Percentiles rank a stretch among this genome's conserved stretches.
These are phyloP conservation scores for Sandelia bainsii DNA, from an alignment of 2,797 vertebrate species.

Conservation along the genomic window DNA sequence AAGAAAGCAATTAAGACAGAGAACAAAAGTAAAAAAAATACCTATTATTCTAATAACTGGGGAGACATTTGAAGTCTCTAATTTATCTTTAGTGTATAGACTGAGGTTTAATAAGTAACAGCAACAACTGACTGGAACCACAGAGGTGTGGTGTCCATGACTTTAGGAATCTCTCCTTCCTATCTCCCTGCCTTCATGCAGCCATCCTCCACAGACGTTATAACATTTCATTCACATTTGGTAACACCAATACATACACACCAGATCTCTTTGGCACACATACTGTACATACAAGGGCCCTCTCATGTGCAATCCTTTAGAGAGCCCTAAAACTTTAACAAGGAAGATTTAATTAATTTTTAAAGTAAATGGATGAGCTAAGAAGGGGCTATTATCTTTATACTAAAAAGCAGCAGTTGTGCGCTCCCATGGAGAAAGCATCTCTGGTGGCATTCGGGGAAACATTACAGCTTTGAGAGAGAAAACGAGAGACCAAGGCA, in stretches of 20 bases:
- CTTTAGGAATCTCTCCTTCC: slow-evolving; percentile 11
- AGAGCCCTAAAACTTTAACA: slow-evolving; percentile 68
- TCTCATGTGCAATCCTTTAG: slow-evolving; percentile 39
- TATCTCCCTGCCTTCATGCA: slow-evolving; percentile 4
- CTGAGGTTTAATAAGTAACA: slow-evolving; percentile 15
- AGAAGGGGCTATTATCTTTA: slow-evolving; percentile 67
- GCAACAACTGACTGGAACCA: slow-evolving; percentile 2
- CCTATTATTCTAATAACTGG: slow-evolving; percentile 7
- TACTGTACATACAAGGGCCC: slow-evolving; percentile 11
- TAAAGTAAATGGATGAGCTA: slow-evolving; percentile 71
- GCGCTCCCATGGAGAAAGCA: slow-evolving; percentile 51
- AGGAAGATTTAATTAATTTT: slow-evolving; percentile 78
- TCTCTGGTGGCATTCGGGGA: slow-evolving; percentile 54
- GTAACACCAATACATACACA: slow-evolving; percentile 35
- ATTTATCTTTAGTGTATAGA: slow-evolving; percentile 15
- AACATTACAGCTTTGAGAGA: slow-evolving; percentile 55
- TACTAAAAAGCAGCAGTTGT: slow-evolving; percentile 45
- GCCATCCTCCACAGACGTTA: slow-evolving; percentile 48
- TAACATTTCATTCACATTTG: slow-evolving; percentile 35
- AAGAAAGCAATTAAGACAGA: slow-evolving; percentile 21
- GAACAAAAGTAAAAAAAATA: slow-evolving; percentile 10
- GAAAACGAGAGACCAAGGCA: slow-evolving; percentile 27
- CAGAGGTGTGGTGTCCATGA: slow-evolving; percentile 27
- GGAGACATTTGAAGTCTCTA: slow-evolving; percentile 8
- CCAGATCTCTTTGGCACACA: slow-evolving; percentile 24